phyloP scores from a whole-genome alignment of 2,113 vertebrate species.

The Arvicanthis niloticus region DNA sequence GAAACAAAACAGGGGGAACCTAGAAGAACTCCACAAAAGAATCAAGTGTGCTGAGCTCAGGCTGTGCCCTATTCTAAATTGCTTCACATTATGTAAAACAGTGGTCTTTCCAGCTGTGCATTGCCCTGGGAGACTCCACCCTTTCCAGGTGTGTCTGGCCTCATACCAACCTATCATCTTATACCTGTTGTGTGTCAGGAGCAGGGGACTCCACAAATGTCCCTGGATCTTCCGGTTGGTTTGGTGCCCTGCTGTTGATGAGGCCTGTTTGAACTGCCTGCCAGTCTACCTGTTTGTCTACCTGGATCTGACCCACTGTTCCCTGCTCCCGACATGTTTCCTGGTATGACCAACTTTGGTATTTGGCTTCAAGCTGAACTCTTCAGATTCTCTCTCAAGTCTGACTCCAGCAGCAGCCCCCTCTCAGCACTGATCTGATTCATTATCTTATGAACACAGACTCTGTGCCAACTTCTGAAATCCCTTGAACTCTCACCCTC shows the following conservation, averaged over 20 bases:
- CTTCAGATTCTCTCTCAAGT: not conserved
- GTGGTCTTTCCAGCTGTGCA: not conserved
- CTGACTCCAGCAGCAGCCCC: not conserved
- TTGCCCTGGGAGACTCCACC: not conserved
- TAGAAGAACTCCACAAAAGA: not conserved
- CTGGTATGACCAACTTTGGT: too few species aligned
- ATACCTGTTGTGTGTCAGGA: not conserved
- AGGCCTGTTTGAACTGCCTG: not conserved
- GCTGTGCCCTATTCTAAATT: not conserved
- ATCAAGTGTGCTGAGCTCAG: too few species aligned
- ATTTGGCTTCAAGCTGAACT: not conserved
- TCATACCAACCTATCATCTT: not conserved
- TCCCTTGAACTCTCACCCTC: not conserved
- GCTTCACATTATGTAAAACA: not conserved
- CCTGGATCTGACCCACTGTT: not conserved
- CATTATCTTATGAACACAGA: not conserved
- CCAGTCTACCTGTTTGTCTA: not conserved
- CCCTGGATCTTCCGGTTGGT: not conserved
- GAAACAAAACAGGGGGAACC: accelerated
- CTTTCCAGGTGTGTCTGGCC: not conserved
- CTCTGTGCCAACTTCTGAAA: not conserved
- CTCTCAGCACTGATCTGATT: not conserved
- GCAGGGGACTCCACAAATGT: not conserved
- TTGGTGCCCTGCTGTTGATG: not conserved
- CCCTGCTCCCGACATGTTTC: not conserved